phyloP scores from a whole-genome alignment of 2,888 invertebrate species.

The Megamerina dolium region DNA sequence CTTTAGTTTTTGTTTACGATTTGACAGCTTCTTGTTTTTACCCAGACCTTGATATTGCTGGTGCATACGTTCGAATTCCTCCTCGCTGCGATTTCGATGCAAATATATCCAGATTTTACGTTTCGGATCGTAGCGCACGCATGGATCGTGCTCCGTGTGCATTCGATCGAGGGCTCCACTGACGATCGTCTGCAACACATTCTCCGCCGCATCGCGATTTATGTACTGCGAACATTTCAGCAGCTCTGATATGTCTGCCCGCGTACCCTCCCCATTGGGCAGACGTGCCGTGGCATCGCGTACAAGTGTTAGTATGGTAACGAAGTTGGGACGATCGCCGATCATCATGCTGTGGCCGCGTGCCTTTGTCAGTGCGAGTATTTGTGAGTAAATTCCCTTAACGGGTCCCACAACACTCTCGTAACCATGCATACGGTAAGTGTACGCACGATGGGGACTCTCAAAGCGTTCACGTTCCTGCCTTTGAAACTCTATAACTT shows the following conservation, averaged over 20 bases:
- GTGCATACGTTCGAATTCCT: constrained; percentile 61
- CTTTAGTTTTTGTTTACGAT: constrained; percentile 28
- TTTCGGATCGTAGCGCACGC: constrained; percentile 87
- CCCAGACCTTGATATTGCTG: constrained; percentile 61
- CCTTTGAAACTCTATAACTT: constrained; percentile 68
- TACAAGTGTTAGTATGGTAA: constrained; percentile 85
- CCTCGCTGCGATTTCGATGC: constrained; percentile 64
- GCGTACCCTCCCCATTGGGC: constrained; percentile 87
- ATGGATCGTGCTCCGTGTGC: constrained; percentile 83
- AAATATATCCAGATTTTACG: constrained; percentile 94
- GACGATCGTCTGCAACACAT: constrained; percentile 65
- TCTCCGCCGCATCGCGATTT: constrained; percentile 49
- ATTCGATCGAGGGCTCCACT: constrained; percentile 86
- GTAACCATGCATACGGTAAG: constrained; percentile 81
- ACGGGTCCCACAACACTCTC: constrained; percentile 78
- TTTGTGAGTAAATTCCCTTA: constrained; percentile 69
- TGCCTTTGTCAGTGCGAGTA: constrained; percentile 57
- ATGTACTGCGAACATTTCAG: constrained; percentile 70
- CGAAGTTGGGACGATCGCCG: constrained; percentile 80
- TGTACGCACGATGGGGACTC: constrained; percentile 86
- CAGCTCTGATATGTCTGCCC: constrained; percentile 85
- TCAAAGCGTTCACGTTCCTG: constrained; percentile 82
- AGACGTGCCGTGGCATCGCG: constrained; percentile 88
- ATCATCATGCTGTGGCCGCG: constrained; percentile 79
- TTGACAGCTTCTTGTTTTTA: constrained; percentile 50